Base-by-base conservation (phyloP, 2,888 invertebrate species). In the Microplitis manilae region DNA sequence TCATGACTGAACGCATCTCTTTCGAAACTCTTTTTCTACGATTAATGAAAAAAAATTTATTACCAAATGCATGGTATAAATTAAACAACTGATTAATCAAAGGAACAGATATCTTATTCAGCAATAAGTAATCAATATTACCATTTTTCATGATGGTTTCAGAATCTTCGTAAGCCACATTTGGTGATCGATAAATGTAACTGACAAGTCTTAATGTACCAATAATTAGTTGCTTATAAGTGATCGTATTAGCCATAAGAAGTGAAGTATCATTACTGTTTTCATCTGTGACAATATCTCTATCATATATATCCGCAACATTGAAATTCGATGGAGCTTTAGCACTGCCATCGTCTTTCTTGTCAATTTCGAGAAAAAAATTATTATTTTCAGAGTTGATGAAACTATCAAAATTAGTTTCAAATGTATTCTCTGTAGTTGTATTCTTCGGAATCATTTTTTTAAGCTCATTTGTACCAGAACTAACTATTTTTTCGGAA, bases 1-100 rank as follows among this genome's bases (percentile, higher is more conserved):
- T 65, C 65, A 65, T 65, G 4, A 65, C 38, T 20, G 17, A 6
- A 20, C 38, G 20, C 65, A 65, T 65, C 1, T 65, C 65, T 20
- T 65, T 38, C 5, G 65, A 65, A 9, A 65, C 65, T 38, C 20
- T 65, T 30, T 65, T 65, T 13, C 65, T 20, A 65, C 65, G 65
- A 13, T 38, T 65, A 38, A 65, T 65, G 30, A 65, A 65, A 13
- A 30, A 30, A 13, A 65, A 65, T 38, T 65, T 65, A 38, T 20
- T 65, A 6, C 65, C 65, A 13, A 30, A 65, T 20, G 20, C 13
- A 38, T 65, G 65, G 30, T 65, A 65, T 7, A 30, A 30, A 30
- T 65, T 65, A 13, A 65, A 65, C 13, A 65, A 13, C 20, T 65
- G 65, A 30, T 65, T 7, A 8, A 65, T 65, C 13, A 65, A 30